Evolutionary conservation across 1,140 invertebrate species (phyloP), one percentile per base, ranked within the genome.

Genomic region (Musca domestica): DNA sequence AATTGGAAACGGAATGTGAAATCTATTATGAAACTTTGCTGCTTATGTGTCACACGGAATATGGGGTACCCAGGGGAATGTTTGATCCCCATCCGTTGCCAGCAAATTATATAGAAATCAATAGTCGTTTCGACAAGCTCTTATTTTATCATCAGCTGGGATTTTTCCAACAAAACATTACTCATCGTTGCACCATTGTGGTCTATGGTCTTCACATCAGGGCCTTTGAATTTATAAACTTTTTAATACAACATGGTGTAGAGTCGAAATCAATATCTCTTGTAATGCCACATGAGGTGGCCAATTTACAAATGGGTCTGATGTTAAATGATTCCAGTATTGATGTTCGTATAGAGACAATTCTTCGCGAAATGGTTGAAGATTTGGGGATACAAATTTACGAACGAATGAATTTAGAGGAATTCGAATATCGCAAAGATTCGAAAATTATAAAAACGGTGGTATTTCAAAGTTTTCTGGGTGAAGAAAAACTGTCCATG

Each of bases 1-100:
- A 34, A 7, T 14, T 68, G 25, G 19, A 48, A 27, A 23, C 58
- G 2, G 68, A 67, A 25, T 80, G 77, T 25, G 72, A 80, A 15
- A 69, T 79, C n/a, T 14, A 58, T 51, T 80, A 80, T 48, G 76
- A 77, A n/a, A 71, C 63, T 3, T 22, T 80, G 6, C 7, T 80
- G 14, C 41, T 79, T 1, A 67, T 72, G 70, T 72, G 73, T 58
- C 58, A 54, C 25, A 51, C 49, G 1, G 27, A 41, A 4, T 77
- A 63, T 34, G 61, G 25, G 0, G 7, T 71, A 48, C 69, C 69
- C 22, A 23, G 22, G 17, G 20, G 34, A 22, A 46, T 58, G 0
- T 12, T 46, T 10, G n/a, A 49, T 6, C 10, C 34, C 10, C 15
- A 51, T 19, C 6, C 1, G 12, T 2, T 17, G 0, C 77, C 77